Conservation (phyloP, 2,888 invertebrate species). For the Philaethria dido region DNA sequence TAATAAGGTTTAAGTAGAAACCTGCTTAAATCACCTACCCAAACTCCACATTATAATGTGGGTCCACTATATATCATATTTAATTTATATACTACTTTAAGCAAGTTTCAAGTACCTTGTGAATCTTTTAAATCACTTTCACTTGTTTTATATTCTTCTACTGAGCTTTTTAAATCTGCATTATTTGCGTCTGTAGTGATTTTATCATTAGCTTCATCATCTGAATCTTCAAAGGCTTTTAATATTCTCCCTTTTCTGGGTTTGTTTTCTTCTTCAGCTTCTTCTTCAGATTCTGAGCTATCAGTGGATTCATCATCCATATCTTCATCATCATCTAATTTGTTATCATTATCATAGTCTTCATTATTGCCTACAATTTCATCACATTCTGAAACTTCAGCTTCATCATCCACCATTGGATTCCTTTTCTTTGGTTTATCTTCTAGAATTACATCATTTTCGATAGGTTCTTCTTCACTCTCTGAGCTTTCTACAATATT, state of each 20-base stretch:
- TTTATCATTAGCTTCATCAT: slow-evolving; percentile 60
- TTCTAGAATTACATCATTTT: slow-evolving; percentile 53
- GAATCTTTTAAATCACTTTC: slow-evolving; percentile 1
- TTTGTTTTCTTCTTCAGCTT: slow-evolving; percentile 54
- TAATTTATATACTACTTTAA: not conserved
- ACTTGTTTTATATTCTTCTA: not conserved
- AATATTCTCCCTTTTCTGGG: slow-evolving; percentile 72
- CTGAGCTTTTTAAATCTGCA: slow-evolving; percentile 6
- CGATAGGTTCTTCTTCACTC: slow-evolving; percentile 76
- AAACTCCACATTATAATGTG: too few relatives aligned
- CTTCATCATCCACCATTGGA: slow-evolving; percentile 76
- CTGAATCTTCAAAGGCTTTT: slow-evolving; percentile 79
- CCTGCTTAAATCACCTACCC: too few relatives aligned
- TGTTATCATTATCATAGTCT: slow-evolving; percentile 43
- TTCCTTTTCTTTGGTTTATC: slow-evolving; percentile 69
- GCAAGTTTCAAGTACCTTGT: slow-evolving; percentile 10
- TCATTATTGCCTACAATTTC: slow-evolving; percentile 46
- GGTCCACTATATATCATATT: not conserved
- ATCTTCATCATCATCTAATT: slow-evolving; percentile 51
- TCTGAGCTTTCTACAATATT: slow-evolving; percentile 66
- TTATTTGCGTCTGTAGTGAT: slow-evolving; percentile 7
- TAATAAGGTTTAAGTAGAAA: too few relatives aligned
- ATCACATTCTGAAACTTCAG: slow-evolving; percentile 77
- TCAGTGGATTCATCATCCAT: slow-evolving; percentile 59
- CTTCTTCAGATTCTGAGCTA: slow-evolving; percentile 61